Conservation (phyloP, 2,797 vertebrate genomes). For the Mionectes olivaceus region DNA sequence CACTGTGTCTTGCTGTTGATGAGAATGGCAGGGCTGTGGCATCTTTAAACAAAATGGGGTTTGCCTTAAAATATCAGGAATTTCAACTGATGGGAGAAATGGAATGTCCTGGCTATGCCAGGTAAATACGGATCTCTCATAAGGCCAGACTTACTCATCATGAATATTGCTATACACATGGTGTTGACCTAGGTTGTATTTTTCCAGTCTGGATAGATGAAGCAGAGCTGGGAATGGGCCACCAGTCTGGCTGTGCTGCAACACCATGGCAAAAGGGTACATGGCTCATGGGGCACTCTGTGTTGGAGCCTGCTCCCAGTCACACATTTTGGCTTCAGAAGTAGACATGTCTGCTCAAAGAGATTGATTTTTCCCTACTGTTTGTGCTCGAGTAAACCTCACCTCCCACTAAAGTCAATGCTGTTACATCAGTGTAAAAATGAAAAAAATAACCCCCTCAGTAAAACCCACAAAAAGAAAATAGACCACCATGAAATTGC, state of each 20-base stretch:
- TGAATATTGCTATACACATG: not conserved
- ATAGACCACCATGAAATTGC: not conserved
- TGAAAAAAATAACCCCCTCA: not conserved
- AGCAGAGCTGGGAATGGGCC: not conserved
- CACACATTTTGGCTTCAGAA: not conserved
- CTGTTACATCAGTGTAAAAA: not conserved
- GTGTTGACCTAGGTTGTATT: not conserved
- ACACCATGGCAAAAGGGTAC: not conserved
- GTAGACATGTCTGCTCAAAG: not conserved
- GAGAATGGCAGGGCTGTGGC: not conserved
- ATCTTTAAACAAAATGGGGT: not conserved
- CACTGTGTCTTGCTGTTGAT: not conserved
- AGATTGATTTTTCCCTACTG: not conserved
- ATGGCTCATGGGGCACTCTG: accelerated
- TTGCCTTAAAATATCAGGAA: not conserved
- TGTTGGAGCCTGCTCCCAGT: not conserved
- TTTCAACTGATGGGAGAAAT: not conserved
- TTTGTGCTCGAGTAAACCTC: not conserved
- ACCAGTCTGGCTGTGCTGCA: not conserved
- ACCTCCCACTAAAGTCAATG: not conserved
- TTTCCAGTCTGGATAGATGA: not conserved
- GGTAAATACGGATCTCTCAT: not conserved
- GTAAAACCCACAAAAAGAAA: not conserved
- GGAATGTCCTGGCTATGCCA: not conserved
- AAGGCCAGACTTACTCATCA: not conserved